A percentile compares a stretch with the other conserved stretches of the same genome.
These are phyloP conservation scores for Arenaria interpres DNA, from an alignment of 2,113 vertebrate species.

Conservation along the genomic window DNA sequence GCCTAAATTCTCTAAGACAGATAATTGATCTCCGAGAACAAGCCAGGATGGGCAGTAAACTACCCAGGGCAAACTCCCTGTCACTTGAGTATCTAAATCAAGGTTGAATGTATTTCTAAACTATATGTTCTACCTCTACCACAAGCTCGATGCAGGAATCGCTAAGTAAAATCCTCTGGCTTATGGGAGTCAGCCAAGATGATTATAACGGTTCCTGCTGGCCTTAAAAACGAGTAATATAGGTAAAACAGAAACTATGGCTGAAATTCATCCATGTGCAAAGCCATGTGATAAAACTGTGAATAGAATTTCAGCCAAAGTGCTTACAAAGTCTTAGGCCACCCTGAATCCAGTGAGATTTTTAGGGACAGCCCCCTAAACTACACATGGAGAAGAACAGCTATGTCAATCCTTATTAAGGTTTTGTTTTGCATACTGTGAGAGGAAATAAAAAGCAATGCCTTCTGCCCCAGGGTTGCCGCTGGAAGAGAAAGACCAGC, in stretches of 20 bases:
- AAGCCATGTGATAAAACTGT: not conserved
- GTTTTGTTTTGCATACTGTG: not conserved
- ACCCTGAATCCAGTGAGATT: not conserved
- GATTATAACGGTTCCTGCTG: not conserved
- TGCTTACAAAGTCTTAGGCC: not conserved
- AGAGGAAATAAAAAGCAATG: constrained; percentile 36
- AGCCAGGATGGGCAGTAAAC: not conserved
- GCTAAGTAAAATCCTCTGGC: not conserved
- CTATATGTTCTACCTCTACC: not conserved
- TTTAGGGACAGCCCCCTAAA: not conserved
- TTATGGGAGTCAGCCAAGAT: not conserved
- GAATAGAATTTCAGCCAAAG: not conserved
- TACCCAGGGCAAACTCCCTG: not conserved
- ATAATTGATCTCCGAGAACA: not conserved
- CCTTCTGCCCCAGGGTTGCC: constrained; percentile 29
- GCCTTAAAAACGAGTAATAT: not conserved
- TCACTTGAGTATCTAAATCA: not conserved
- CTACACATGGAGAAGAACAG: not conserved
- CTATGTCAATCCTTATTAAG: not conserved
- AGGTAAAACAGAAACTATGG: not conserved
- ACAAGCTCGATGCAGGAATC: not conserved
- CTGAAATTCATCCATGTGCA: not conserved
- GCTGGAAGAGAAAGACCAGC: constrained; percentile 55
- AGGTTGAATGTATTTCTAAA: not conserved
- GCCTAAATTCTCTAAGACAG: not conserved